Percentiles rank a stretch among this genome's conserved stretches.
These are phyloP conservation scores for Nymphalis c-album DNA, from an alignment of 2,888 invertebrate genomes.

Conservation along the genomic window DNA sequence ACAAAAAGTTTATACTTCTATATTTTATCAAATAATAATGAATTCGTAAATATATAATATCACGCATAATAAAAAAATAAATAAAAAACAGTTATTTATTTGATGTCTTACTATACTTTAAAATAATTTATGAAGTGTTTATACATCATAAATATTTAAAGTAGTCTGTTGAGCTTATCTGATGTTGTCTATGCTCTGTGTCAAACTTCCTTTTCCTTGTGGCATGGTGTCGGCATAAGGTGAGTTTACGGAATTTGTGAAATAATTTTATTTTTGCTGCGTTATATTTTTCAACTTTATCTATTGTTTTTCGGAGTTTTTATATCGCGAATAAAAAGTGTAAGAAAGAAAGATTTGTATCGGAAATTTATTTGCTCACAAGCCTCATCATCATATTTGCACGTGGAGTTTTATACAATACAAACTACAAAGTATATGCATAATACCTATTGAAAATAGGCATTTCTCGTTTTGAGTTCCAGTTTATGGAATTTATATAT, in stretches of 20 bases:
- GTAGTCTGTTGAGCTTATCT: constrained; percentile 13
- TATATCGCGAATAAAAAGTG: constrained; percentile 3
- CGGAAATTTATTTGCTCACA: background rate
- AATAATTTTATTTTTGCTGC: constrained; percentile 49
- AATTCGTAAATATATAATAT: too few species aligned
- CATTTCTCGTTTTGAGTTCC: background rate
- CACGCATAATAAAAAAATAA: too few species aligned
- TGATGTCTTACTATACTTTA: too few species aligned
- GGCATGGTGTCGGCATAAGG: constrained; percentile 80
- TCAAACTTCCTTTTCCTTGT: constrained; percentile 71
- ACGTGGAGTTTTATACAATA: constrained; percentile 17
- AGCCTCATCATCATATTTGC: background rate
- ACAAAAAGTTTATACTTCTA: too few species aligned
- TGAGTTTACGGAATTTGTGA: constrained; percentile 60
- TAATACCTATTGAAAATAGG: background rate
- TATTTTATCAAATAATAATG: too few species aligned
- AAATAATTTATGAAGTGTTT: too few species aligned
- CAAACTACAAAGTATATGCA: background rate
- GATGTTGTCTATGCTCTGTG: constrained; percentile 13
- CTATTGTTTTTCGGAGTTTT: background rate
- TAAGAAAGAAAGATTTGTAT: background rate
- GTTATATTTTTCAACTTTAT: constrained; percentile 36
- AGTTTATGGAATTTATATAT: background rate
- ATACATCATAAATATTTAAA: too few species aligned
- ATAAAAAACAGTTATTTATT: too few species aligned